Evolutionary conservation across 2,888 invertebrate genomes (phyloP).

Genomic region (Hyppa rectilinea): DNA sequence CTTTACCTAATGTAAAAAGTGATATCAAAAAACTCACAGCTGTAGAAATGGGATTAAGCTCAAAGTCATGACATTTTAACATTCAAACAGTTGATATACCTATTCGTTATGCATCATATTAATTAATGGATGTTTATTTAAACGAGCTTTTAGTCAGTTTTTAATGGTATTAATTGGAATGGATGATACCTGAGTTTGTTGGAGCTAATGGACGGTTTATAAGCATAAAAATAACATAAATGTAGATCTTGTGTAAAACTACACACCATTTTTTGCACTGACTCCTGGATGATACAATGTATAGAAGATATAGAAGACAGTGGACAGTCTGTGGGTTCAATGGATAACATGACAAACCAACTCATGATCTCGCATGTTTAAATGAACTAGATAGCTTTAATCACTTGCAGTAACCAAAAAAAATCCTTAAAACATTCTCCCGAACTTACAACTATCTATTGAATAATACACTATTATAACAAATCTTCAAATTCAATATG

Average conservation of each 20-base stretch:
- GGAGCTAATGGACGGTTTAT: conserved; percentile 24
- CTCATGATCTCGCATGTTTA: no score
- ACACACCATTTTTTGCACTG: background rate
- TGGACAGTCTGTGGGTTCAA: no score
- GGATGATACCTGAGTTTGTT: conserved; percentile 24
- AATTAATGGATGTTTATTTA: conserved; percentile 31
- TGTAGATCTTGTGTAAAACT: background rate
- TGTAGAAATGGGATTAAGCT: conserved; percentile 15
- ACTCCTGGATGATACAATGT: no score
- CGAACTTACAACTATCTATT: background rate
- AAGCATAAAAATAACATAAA: background rate
- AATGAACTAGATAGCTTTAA: background rate
- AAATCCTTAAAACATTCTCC: background rate
- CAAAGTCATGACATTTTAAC: background rate
- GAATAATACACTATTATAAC: background rate
- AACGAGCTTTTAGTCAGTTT: conserved; percentile 28
- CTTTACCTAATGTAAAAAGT: background rate
- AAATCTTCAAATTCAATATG: background rate
- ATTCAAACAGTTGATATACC: conserved; percentile 4
- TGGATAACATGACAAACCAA: no score
- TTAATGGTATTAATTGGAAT: conserved; percentile 31
- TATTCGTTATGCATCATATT: conserved; percentile 20
- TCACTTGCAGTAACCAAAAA: background rate
- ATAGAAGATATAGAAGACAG: no score
- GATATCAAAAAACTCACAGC: background rate